A percentile compares a stretch with the other conserved stretches of the same genome.
Conservation (phyloP, 1,140 invertebrate genomes). For the Plodia interpunctella region DNA sequence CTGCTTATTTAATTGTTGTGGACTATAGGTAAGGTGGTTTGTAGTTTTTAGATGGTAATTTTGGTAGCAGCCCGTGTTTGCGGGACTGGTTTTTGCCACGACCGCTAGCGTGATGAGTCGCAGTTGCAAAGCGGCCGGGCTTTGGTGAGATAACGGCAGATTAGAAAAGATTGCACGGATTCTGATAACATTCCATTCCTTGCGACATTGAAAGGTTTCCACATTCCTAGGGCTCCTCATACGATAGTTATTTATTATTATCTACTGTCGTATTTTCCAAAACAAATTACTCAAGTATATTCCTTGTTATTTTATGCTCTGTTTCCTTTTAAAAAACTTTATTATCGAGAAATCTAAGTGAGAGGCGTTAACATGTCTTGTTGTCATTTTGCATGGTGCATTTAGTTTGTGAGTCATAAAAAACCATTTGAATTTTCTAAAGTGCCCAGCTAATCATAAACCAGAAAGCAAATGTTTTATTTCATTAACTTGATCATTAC, state of each 20-base stretch:
- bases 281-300: no score
- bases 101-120: slow-evolving; percentile 50
- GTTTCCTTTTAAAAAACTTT: slow-evolving; percentile 49
- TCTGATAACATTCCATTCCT: slow-evolving; percentile 62
- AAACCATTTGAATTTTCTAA: not conserved
- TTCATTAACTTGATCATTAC: no score
- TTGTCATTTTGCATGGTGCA: not conserved
- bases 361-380: slow-evolving; percentile 32
- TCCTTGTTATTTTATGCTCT: slow-evolving; percentile 30
- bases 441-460: no score
- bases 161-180: slow-evolving; percentile 61
- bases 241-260: no score
- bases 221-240: not conserved
- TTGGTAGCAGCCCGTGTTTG: slow-evolving; percentile 10
- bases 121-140: slow-evolving; percentile 37
- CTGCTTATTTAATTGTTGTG: slow-evolving; percentile 57
- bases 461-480: no score
- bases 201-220: slow-evolving; percentile 15
- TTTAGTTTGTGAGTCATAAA: not conserved
- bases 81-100: slow-evolving; percentile 47
- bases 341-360: slow-evolving; percentile 54
- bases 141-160: slow-evolving; percentile 60
- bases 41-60: slow-evolving; percentile 19
- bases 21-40: slow-evolving; percentile 52
- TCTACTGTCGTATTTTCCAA: no score